These are phyloP conservation scores for Silurus glanis DNA, from an alignment of 2,113 vertebrate species.

Conservation along the genomic window DNA sequence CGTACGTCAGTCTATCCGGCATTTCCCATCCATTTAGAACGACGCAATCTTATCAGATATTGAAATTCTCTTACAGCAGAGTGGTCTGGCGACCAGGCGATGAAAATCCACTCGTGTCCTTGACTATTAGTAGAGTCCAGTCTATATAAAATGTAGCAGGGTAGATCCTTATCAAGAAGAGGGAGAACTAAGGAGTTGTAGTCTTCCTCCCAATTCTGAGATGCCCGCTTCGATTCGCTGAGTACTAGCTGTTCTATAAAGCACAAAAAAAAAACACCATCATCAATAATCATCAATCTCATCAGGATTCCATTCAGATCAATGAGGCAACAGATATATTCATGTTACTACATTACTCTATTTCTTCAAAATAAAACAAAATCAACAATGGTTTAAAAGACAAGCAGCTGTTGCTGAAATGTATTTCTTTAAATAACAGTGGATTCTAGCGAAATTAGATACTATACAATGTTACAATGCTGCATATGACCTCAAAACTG, in stretches of 20 bases:
- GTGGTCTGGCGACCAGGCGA: conserved; percentile 92
- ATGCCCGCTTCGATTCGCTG: conserved; percentile 75
- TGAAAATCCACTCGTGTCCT: conserved; percentile 94
- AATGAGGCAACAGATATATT: not conserved
- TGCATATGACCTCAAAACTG: not conserved
- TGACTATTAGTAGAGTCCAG: conserved; percentile 94
- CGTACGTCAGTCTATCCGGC: too few species aligned
- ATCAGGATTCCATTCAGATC: conserved; percentile 10
- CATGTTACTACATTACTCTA: not conserved
- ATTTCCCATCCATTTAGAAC: not conserved
- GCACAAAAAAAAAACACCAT: conserved; percentile 3
- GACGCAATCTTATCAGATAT: not conserved
- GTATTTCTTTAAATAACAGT: not conserved
- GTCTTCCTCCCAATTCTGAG: conserved; percentile 87
- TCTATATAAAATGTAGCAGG: conserved; percentile 90
- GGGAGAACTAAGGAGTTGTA: conserved; percentile 86
- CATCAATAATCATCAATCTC: not conserved
- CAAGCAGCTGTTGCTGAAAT: too few species aligned
- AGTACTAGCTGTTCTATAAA: conserved; percentile 86
- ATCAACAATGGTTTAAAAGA: not conserved
- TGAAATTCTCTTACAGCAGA: conserved; percentile 83
- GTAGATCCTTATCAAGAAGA: conserved; percentile 84
- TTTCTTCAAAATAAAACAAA: not conserved
- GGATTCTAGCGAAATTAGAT: not conserved
- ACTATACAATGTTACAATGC: not conserved